Base-by-base conservation (phyloP, 2,797 vertebrate species). In the Poeciliopsis gracilis region DNA sequence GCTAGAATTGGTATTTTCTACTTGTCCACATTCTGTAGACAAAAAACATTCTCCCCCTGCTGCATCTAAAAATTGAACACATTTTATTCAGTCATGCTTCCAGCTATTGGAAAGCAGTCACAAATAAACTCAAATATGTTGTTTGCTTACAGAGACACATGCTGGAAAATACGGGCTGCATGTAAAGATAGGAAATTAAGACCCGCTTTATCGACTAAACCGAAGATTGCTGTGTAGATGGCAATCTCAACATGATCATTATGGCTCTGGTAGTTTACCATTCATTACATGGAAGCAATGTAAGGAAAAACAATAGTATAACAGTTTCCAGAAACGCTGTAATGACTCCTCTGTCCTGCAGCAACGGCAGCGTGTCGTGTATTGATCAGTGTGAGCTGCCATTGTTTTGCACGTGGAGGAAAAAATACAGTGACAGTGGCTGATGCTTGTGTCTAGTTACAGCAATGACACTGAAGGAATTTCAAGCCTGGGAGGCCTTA, bases 401-500 rank as follows among this genome's bases (percentile, higher is more conserved):
- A 82, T 88, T 88, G 83, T 83, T 70, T 89, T 85, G 89, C 86
- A 89, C 86, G 83, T 93, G 88, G n/a, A 25, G 25, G 36, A 88
- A 76, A 43, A 89, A 90, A 89, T 81, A 84, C 83, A 80, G 85
- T 47, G 41, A 84, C 83, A 82, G 86, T 80, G 77, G 77, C 75
- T 49, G 80, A 77, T 79, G 85, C 79, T 47, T 85, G 82, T 81
- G 82, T 92, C 85, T 90, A 78, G 87, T 90, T 92, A 84, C 41
- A 84, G 81, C 88, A 84, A 88, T 86, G 90, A 91, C 92, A 89
- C 89, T 93, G 90, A 90, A 90, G 88, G 90, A 93, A 90, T 91
- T 89, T 91, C 81, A 85, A 87, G 91, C 91, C 91, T 88, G 87
- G 88, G 84, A 91, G 88, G 67, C 86, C 90, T 89, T 86, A 75